These are phyloP conservation scores for Ceyx cyanopectus DNA, from an alignment of 2,113 vertebrate genomes.

Conservation along the genomic window DNA sequence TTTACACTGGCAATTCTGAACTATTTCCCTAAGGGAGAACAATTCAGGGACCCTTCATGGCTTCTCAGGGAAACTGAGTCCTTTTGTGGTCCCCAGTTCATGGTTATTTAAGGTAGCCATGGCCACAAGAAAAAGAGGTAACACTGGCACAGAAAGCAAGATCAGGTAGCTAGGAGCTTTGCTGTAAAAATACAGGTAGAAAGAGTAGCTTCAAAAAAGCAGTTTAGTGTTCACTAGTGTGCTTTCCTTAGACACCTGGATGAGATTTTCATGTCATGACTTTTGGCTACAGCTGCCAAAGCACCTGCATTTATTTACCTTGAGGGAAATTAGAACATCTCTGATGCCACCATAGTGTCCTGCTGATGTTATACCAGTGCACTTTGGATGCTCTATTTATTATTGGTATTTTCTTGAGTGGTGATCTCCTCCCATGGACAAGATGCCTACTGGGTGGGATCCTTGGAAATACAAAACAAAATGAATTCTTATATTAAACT, in stretches of 20 bases:
- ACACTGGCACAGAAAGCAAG: not conserved
- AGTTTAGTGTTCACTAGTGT: not conserved
- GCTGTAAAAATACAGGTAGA: not conserved
- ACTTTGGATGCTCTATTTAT: not conserved
- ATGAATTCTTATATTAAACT: not conserved
- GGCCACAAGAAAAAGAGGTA: not conserved
- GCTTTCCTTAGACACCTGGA: not conserved
- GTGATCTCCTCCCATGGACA: not conserved
- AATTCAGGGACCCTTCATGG: not conserved
- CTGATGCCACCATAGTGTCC: not conserved
- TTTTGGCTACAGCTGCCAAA: not conserved
- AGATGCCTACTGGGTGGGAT: not conserved
- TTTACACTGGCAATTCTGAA: not conserved
- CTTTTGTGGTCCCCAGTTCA: not conserved
- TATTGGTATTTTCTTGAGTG: not conserved
- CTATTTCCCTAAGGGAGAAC: not conserved
- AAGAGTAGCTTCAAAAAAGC: not conserved
- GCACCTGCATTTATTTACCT: not conserved
- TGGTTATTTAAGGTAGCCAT: not conserved
- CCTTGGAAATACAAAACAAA: not conserved
- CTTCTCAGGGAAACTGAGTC: not conserved
- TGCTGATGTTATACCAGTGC: not conserved
- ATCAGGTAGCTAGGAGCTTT: not conserved
- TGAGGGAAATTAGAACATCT: not conserved
- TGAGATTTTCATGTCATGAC: not conserved